Percentiles rank a stretch among this genome's conserved stretches.
Evolutionary conservation across 2,113 vertebrate species (phyloP).

Genomic region (Cochlearius cochlearius): DNA sequence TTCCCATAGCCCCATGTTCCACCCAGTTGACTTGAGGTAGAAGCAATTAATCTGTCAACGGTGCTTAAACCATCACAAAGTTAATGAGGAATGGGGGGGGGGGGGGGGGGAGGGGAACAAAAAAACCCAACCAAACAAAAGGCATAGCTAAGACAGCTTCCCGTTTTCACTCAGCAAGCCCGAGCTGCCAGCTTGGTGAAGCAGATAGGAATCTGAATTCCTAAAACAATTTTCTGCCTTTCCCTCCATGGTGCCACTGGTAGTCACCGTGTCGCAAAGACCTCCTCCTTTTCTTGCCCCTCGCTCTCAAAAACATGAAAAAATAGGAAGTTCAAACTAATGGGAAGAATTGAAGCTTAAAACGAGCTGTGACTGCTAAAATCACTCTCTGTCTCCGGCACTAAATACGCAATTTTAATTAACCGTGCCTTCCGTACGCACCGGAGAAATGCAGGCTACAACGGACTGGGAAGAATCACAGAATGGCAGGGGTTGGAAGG

Average conservation of each 20-base stretch:
- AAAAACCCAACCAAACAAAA: background rate
- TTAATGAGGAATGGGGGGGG: background rate
- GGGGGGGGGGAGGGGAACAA: too few relatives aligned
- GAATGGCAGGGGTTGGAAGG: too few relatives aligned
- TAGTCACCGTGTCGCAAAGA: accelerated
- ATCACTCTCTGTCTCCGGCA: background rate
- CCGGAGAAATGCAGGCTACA: background rate
- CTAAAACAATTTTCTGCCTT: background rate
- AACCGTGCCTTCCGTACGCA: background rate
- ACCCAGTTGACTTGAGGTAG: slow-evolving; percentile 43
- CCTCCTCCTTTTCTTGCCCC: background rate
- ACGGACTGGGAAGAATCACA: background rate
- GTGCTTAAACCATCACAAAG: background rate
- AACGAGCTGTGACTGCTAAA: background rate
- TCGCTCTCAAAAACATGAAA: background rate
- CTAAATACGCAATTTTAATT: background rate
- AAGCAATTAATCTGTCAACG: slow-evolving; percentile 67
- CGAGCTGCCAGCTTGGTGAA: background rate
- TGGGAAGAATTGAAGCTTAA: background rate
- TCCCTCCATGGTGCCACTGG: background rate
- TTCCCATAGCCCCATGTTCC: slow-evolving; percentile 38
- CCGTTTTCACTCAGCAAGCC: background rate
- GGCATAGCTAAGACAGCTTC: background rate
- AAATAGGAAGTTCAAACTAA: background rate
- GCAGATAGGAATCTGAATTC: background rate